These are phyloP conservation scores for Fissipunctia ypsillon DNA, from an alignment of 2,888 invertebrate genomes.

Conservation along the genomic window DNA sequence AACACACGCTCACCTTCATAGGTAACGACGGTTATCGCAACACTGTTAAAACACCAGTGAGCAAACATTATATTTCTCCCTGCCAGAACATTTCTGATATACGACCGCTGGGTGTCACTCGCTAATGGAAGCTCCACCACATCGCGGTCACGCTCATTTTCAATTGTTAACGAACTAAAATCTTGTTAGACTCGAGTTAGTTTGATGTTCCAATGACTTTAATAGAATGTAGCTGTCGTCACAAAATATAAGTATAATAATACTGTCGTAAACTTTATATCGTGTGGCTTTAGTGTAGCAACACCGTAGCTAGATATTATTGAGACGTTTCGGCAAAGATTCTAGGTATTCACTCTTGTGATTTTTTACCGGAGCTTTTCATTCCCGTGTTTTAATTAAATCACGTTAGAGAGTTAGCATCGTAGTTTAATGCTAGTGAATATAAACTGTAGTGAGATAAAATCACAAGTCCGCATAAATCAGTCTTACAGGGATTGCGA, in stretches of 20 bases:
- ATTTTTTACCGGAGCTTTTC: not conserved
- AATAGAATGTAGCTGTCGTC: conserved; percentile 44
- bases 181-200: conserved; percentile 63
- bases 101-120: conserved; percentile 69
- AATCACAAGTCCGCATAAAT: conserved; percentile 2
- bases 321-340: not conserved
- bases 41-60: conserved; percentile 59
- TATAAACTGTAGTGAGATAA: not conserved
- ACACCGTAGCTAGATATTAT: not conserved
- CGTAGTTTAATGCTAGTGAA: not conserved
- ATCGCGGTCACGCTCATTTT: conserved; percentile 82
- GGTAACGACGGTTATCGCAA: conserved; percentile 65
- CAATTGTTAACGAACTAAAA: conserved; percentile 81
- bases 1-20: conserved; percentile 83
- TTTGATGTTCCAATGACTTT: conserved; percentile 66
- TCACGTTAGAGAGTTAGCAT: conserved; percentile 1
- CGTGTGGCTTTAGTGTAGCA: not conserved
- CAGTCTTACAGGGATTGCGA: conserved; percentile 16
- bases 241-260: no score
- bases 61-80: conserved; percentile 51
- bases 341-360: not conserved
- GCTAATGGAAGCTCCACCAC: conserved; percentile 66
- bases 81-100: conserved; percentile 56
- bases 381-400: not conserved
- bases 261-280: conserved; percentile 36